Evolutionary conservation across 2,797 vertebrate genomes (phyloP).

Genomic region (Prunella strophiata): DNA sequence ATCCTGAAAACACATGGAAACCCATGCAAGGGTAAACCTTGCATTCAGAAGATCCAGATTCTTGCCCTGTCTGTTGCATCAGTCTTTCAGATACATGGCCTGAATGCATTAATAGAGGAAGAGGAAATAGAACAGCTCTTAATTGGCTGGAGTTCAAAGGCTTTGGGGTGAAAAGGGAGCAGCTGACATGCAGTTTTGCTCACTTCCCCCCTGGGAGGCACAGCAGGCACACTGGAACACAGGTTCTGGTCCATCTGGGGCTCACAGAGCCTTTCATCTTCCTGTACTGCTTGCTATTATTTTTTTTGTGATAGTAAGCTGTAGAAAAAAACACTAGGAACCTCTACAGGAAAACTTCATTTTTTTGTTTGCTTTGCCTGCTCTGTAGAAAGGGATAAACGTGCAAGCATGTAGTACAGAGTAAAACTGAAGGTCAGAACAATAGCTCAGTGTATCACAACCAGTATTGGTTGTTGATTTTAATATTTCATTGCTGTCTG

Average conservation of each 20-base stretch:
- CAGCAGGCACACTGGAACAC: rapidly evolving
- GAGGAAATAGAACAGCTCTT: background rate
- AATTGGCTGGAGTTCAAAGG: conserved; percentile 1
- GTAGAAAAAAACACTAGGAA: background rate
- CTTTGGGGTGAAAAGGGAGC: background rate
- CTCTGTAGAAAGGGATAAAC: background rate
- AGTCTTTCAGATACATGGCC: background rate
- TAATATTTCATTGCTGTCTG: background rate
- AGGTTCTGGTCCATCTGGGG: background rate
- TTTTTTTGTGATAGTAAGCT: background rate
- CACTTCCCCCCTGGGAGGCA: background rate
- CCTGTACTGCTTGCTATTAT: background rate
- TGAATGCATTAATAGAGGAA: background rate
- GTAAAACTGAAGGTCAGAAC: background rate
- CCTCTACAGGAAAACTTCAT: background rate
- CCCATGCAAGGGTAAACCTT: background rate
- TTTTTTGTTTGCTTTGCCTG: background rate
- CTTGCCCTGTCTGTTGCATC: background rate
- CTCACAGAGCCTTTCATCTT: background rate
- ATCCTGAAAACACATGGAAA: background rate
- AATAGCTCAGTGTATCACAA: background rate
- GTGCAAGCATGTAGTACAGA: background rate
- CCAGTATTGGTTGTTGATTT: background rate
- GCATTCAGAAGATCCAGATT: background rate
- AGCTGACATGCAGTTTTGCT: background rate